Percentiles rank a stretch among this genome's conserved stretches.
phyloP scores from a whole-genome alignment of 2,113 vertebrate genomes.

The Thomomys bottae region DNA sequence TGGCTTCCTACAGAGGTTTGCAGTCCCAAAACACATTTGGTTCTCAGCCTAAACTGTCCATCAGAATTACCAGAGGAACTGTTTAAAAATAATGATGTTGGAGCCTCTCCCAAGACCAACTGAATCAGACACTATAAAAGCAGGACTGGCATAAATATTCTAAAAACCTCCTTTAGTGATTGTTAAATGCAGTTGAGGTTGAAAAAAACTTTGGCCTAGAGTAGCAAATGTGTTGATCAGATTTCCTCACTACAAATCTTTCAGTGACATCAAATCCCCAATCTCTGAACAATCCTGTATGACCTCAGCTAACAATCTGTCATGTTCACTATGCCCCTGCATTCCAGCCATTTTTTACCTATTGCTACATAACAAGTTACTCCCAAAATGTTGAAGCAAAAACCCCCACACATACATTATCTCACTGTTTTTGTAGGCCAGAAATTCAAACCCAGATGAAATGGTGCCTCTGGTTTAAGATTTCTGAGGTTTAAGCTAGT shows the following conservation, averaged over 20 bases:
- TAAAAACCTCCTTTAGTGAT: background rate
- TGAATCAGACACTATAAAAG: background rate
- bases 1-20: background rate
- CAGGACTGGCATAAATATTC: background rate
- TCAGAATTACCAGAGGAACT: conserved; percentile 12
- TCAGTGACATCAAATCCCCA: background rate
- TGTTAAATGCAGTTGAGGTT: background rate
- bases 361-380: background rate
- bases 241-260: background rate
- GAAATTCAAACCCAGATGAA: background rate
- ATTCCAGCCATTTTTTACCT: background rate
- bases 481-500: background rate
- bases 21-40: background rate
- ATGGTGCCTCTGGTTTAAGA: background rate
- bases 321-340: background rate
- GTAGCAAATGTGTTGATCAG: background rate
- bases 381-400: background rate
- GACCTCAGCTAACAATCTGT: background rate
- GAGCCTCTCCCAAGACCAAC: background rate
- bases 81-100: background rate
- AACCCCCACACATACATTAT: background rate
- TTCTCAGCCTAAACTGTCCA: background rate
- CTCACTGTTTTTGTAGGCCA: background rate
- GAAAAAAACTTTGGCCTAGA: background rate
- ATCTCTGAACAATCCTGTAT: background rate